Percentiles rank a stretch among this genome's conserved stretches.
Conservation (phyloP, 2,888 invertebrate genomes). For the Sabellastarte sp. region DNA sequence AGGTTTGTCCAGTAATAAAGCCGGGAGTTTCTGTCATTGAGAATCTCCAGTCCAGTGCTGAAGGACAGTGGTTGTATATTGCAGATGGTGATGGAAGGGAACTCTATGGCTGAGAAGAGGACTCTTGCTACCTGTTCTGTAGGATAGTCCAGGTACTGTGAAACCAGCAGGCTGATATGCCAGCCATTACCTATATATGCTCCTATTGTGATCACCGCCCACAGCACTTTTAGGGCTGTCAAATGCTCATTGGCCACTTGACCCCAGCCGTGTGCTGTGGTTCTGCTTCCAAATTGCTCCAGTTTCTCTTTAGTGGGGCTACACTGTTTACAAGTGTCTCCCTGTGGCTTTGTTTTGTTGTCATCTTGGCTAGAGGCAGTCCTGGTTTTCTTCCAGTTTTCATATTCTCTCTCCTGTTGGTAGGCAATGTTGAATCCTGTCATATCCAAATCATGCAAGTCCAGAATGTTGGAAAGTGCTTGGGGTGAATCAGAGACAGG, state of each 20-base stretch:
- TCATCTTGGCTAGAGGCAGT: too few relatives aligned
- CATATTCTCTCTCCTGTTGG: too few relatives aligned
- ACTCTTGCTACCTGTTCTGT: constrained; percentile 11
- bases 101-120: constrained; percentile 39
- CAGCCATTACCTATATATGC: constrained; percentile 9
- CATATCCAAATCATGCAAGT: too few relatives aligned
- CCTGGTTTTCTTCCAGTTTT: too few relatives aligned
- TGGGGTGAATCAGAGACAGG: too few relatives aligned
- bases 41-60: constrained; percentile 35
- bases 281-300: constrained; percentile 6
- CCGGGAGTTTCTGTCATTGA: constrained; percentile 6
- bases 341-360: neutral
- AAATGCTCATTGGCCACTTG: neutral
- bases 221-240: neutral
- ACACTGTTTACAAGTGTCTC: too few relatives aligned
- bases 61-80: constrained; percentile 49
- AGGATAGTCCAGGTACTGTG: constrained; percentile 14
- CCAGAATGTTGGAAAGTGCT: too few relatives aligned
- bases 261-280: constrained; percentile 18
- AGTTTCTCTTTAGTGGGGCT: neutral
- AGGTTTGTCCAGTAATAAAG: constrained; percentile 12
- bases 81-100: constrained; percentile 50
- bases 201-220: constrained; percentile 11
- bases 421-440: too few relatives aligned
- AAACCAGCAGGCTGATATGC: constrained; percentile 10